phyloP scores from a whole-genome alignment of 2,888 invertebrate genomes.

The Corythucha ciliata region DNA sequence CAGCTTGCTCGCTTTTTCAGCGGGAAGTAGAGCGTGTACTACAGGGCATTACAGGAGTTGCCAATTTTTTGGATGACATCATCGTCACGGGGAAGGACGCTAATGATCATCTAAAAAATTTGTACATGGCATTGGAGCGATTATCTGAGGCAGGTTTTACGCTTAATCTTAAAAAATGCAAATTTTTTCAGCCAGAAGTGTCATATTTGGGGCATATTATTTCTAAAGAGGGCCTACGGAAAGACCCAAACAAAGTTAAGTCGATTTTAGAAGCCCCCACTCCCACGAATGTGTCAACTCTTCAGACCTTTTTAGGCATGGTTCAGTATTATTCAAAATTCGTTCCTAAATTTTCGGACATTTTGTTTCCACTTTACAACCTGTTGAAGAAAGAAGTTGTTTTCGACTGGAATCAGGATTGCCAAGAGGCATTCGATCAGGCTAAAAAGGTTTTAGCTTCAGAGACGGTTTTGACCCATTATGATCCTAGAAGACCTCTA shows the following conservation, averaged over 20 bases:
- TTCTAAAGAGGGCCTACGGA: neutral
- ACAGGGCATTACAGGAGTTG: neutral
- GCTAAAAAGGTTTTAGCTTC: neutral
- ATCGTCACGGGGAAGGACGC: neutral
- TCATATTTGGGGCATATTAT: conserved; percentile 10
- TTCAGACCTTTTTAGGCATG: conserved; percentile 7
- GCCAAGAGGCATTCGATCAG: neutral
- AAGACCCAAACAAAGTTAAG: neutral
- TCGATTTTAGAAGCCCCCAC: conserved; percentile 4
- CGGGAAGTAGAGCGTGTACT: neutral
- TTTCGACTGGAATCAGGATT: neutral
- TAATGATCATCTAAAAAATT: too few species aligned
- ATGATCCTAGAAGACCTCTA: neutral
- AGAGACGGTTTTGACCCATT: neutral
- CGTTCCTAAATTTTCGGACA: neutral
- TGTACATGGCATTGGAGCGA: too few species aligned
- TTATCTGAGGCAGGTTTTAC: too few species aligned
- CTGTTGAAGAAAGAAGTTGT: conserved; percentile 1
- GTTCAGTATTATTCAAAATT: neutral
- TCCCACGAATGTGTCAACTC: conserved; percentile 5
- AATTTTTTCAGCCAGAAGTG: neutral
- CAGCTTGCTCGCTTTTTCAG: neutral
- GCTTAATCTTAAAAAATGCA: neutral
- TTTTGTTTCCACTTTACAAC: conserved; percentile 10
- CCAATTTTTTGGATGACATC: neutral